A percentile compares a stretch with the other conserved stretches of the same genome.
phyloP scores from a whole-genome alignment of 2,888 invertebrate species.

The Actias luna region DNA sequence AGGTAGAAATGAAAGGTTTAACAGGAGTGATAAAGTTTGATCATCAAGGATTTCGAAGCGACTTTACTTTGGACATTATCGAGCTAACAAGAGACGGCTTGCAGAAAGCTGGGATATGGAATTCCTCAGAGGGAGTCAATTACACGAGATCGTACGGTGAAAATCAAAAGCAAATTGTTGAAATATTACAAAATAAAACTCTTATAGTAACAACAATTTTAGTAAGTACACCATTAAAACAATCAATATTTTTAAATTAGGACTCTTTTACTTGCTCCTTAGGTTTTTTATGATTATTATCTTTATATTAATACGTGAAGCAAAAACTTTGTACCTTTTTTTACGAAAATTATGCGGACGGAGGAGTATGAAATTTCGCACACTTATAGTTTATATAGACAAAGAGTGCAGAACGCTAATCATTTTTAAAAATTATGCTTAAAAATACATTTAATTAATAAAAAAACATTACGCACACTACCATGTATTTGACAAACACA shows the following conservation, averaged over 20 bases:
- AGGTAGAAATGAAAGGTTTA: slow-evolving; percentile 96
- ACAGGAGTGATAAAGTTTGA: slow-evolving; percentile 97
- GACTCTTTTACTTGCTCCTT: background rate
- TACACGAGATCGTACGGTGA: slow-evolving; percentile 93
- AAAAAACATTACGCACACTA: no score
- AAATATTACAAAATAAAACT: slow-evolving; percentile 95
- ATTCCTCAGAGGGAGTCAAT: slow-evolving; percentile 92
- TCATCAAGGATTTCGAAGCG: slow-evolving; percentile 95
- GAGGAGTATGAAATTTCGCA: no score
- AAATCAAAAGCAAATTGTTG: slow-evolving; percentile 93
- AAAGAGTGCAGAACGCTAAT: no score
- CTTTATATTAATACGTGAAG: no score
- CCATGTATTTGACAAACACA: no score
- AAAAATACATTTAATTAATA: no score
- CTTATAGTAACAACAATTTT: slow-evolving; percentile 94
- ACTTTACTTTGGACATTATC: slow-evolving; percentile 95
- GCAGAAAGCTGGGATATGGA: slow-evolving; percentile 93
- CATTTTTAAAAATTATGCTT: no score
- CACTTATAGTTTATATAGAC: no score
- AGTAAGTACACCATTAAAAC: slow-evolving; percentile 81
- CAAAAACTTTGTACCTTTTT: no score
- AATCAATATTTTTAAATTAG: background rate
- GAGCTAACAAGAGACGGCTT: slow-evolving; percentile 93
- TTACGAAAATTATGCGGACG: no score
- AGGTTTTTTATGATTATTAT: background rate